phyloP scores from a whole-genome alignment of 2,888 invertebrate species.

The Apoda limacodes region DNA sequence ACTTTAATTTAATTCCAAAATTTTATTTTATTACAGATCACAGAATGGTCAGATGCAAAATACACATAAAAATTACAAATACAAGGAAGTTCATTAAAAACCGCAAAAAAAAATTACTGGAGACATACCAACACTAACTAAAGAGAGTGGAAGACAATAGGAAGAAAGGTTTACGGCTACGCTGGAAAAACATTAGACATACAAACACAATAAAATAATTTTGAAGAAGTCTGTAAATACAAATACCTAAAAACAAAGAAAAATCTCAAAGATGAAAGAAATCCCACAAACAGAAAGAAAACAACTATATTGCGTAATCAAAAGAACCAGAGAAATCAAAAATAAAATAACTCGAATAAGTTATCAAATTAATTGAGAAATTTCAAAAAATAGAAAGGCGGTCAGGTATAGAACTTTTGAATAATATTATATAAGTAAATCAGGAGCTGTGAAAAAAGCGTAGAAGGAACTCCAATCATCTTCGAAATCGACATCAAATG shows the following conservation, averaged over 20 bases:
- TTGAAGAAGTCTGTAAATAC: slow-evolving; percentile 1
- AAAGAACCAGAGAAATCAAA: slow-evolving; percentile 5
- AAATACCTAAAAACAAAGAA: slow-evolving; percentile 2
- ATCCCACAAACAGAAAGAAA: neutral
- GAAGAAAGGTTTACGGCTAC: slow-evolving; percentile 1
- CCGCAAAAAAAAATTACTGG: neutral
- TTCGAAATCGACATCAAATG: slow-evolving; percentile 5
- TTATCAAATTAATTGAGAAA: slow-evolving; percentile 5
- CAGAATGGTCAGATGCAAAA: slow-evolving; percentile 9
- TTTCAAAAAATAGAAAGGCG: neutral
- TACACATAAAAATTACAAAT: slow-evolving; percentile 1
- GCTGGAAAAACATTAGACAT: neutral
- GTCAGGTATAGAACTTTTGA: neutral
- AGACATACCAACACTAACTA: slow-evolving; percentile 4
- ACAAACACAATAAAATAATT: slow-evolving; percentile 5
- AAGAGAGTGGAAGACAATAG: slow-evolving; percentile 2
- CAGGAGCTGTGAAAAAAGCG: slow-evolving; percentile 9
- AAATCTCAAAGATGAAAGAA: neutral
- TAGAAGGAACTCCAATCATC: slow-evolving; percentile 5
- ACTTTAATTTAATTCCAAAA: slow-evolving; percentile 4
- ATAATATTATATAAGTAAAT: slow-evolving; percentile 1
- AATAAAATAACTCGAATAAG: slow-evolving; percentile 4
- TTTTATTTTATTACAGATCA: slow-evolving; percentile 7
- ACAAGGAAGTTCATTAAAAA: neutral
- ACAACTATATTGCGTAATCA: slow-evolving; percentile 2